phyloP scores from a whole-genome alignment of 2,113 vertebrate species.

The Lipotes vexillifer region DNA sequence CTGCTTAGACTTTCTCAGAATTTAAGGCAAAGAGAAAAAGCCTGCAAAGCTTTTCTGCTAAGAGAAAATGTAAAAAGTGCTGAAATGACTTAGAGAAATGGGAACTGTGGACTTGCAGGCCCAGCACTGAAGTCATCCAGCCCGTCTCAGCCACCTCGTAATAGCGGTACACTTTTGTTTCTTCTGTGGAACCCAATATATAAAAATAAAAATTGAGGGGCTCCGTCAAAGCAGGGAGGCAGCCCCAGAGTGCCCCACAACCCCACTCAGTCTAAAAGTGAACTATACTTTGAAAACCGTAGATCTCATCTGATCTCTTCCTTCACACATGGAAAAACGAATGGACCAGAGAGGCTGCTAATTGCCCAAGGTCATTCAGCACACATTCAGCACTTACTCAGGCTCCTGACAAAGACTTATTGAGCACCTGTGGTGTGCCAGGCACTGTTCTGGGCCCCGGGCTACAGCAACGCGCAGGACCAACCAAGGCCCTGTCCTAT shows the following conservation, averaged over 20 bases:
- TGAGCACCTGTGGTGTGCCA: background rate
- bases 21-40: slow-evolving; percentile 1
- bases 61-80: background rate
- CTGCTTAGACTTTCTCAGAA: background rate
- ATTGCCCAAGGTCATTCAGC: background rate
- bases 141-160: background rate
- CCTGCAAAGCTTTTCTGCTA: background rate
- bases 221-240: background rate
- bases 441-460: background rate
- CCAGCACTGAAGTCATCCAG: background rate
- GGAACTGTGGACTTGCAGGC: background rate
- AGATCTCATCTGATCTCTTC: background rate
- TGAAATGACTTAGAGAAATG: background rate
- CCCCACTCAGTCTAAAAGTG: background rate
- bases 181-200: background rate
- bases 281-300: background rate
- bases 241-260: rapidly evolving
- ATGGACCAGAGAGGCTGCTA: background rate
- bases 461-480: background rate
- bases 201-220: background rate
- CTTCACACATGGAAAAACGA: background rate
- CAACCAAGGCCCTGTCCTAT: background rate
- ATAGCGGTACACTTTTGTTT: rapidly evolving
- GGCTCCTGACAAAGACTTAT: background rate
- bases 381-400: background rate